phyloP scores from a whole-genome alignment of 2,888 invertebrate species.

The Holacanthella duospinosa region DNA sequence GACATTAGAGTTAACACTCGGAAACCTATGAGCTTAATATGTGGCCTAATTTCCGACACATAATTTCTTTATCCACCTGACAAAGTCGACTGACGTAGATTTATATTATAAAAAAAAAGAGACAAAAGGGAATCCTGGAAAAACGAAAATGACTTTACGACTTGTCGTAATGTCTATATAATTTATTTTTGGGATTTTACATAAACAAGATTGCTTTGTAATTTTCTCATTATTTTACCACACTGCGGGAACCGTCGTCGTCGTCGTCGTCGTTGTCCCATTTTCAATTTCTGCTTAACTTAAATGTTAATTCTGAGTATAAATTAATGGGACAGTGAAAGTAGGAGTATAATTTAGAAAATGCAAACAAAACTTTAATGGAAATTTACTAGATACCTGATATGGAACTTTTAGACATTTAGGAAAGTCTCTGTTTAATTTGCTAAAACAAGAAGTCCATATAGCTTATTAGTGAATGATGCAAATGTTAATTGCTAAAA shows the following conservation, averaged over 20 bases:
- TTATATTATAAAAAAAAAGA: too few species aligned
- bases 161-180: not conserved
- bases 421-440: too few species aligned
- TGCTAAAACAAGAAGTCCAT: not conserved
- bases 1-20: too few species aligned
- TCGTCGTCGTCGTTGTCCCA: too few species aligned
- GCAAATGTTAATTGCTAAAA: conserved; percentile 4
- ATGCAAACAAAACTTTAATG: not conserved
- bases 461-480: not conserved
- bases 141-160: not conserved
- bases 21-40: too few species aligned
- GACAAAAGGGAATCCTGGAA: too few species aligned
- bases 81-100: too few species aligned
- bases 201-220: conserved; percentile 1
- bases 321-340: conserved; percentile 1
- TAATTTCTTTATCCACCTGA: too few species aligned
- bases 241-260: not conserved
- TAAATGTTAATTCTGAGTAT: not conserved
- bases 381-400: not conserved
- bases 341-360: not conserved
- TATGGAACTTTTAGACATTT: not conserved
- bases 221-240: not conserved
- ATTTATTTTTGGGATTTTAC: not conserved
- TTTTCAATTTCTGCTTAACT: not conserved
- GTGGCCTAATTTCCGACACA: too few species aligned